Evolutionary conservation across 92 coral and sea anemone species (phyloP).

Genomic region (Parazoanthus darwini): DNA sequence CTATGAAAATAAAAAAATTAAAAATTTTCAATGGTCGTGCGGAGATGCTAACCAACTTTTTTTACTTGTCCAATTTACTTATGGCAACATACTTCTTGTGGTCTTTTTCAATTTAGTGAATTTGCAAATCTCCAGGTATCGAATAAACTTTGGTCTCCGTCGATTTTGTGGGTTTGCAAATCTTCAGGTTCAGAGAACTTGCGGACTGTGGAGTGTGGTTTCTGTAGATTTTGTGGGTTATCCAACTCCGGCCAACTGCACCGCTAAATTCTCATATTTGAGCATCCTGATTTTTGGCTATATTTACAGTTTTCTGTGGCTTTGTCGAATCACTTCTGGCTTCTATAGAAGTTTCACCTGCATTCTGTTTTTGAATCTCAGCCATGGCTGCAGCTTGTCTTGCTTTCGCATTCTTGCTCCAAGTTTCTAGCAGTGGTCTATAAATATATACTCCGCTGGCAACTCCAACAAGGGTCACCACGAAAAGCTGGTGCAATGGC

Average conservation of each 20-base stretch:
- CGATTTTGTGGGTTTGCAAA: too few relatives aligned
- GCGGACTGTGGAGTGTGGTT: too few relatives aligned
- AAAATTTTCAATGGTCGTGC: too few relatives aligned
- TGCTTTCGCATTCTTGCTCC: conserved; percentile 40
- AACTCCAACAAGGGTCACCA: conserved; percentile 80
- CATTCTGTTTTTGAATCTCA: conserved; percentile 8
- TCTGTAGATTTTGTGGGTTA: not conserved
- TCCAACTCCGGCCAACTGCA: too few relatives aligned
- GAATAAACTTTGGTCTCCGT: too few relatives aligned
- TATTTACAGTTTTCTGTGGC: not conserved
- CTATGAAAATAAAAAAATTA: too few relatives aligned
- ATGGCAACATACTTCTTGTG: too few relatives aligned
- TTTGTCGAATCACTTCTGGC: not conserved
- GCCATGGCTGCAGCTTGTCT: conserved; percentile 13
- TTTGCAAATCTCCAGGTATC: too few relatives aligned
- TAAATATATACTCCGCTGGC: conserved; percentile 87
- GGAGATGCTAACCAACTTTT: too few relatives aligned
- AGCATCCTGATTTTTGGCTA: not conserved
- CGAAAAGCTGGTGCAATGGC: conserved; percentile 81
- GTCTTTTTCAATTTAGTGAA: too few relatives aligned
- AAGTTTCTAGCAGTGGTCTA: conserved; percentile 69
- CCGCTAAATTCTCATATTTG: not conserved
- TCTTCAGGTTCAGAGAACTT: too few relatives aligned
- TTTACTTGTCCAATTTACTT: too few relatives aligned
- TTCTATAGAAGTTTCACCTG: not conserved